These are phyloP conservation scores for Oscheius onirici DNA, from an alignment of 2,888 invertebrate species.

Conservation along the genomic window DNA sequence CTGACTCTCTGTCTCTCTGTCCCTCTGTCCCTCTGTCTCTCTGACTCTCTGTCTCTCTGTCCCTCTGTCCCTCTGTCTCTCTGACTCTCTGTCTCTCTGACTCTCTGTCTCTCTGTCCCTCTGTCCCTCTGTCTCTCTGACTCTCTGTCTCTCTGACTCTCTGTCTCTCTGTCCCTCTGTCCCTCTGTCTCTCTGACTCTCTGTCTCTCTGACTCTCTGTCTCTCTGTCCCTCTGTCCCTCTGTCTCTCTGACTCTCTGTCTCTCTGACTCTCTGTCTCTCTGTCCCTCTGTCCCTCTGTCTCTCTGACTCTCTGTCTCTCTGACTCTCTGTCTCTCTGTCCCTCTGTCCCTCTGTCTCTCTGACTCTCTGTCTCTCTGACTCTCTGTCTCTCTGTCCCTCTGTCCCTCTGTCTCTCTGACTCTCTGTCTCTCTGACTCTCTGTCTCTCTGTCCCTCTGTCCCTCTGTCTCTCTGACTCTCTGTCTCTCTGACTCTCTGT, in stretches of 20 bases:
- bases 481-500: too few relatives aligned
- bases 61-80: conserved; percentile 52
- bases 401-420: conserved; percentile 60
- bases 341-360: conserved; percentile 53
- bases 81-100: conserved; percentile 49
- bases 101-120: conserved; percentile 10
- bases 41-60: neutral
- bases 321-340: conserved; percentile 14
- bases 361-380: too few relatives aligned
- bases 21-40: conserved; percentile 51
- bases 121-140: conserved; percentile 60
- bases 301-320: too few relatives aligned
- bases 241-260: too few relatives aligned
- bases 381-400: conserved; percentile 10
- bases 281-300: conserved; percentile 50
- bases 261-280: too few relatives aligned
- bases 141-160: too few relatives aligned
- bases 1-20: conserved; percentile 3
- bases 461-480: too few relatives aligned
- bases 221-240: conserved; percentile 49
- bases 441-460: conserved; percentile 1
- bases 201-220: too few relatives aligned
- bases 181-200: too few relatives aligned
- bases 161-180: conserved; percentile 1
- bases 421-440: too few relatives aligned